Base-by-base conservation (phyloP, 2,113 vertebrate genomes). In the Calyptomena viridis region DNA sequence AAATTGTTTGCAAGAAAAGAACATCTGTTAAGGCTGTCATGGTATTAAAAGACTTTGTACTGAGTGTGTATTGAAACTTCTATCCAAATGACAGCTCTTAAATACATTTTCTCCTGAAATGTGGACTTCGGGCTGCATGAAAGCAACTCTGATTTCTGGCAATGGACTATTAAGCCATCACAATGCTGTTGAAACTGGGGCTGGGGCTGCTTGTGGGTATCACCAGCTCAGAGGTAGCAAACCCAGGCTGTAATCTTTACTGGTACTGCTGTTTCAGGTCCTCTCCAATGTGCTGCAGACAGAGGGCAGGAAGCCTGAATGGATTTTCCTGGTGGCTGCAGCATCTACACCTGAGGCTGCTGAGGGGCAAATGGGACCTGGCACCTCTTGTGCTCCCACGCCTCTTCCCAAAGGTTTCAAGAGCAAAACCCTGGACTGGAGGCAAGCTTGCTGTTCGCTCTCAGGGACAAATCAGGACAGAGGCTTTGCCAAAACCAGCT, bases 401-500 rank as follows among this genome's bases (percentile, higher is more conserved):
- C 12, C 24, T 87, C 78, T 60, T 78, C 71, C 55, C 58, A 60
- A 39, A 72, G 37, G 11, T 75, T 75, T 42, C 30, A 49, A 53
- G 37, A 62, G 58, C 37, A 69, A 90, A 84, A 50, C 6, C 50
- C 24, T 1, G 0, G 33, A 28, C 10, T 3, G 3, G 53, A 68
- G 42, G 17, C 25, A 58, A 55, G 33, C 24, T 88, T 77, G 52
- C 72, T 73, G 15, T 59, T 86, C 8, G 6, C 25, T 78, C 6
- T 0, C 20, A 77, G 72, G 85, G 40, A 67, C 1, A 8, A 74
- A 92, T 47, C 6, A 30, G 1, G 8, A 25, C 24, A 63, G 63
- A 77, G 72, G 19, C 31, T 90, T 84, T 93, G 78, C 68, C 72
- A 83, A 93, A 92, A 40, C 44, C 69, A 74, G 4, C 60, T 74